Evolutionary conservation across 2,888 invertebrate genomes (phyloP), one percentile per base, ranked within the genome.

Genomic region (Trachelus tabidus): DNA sequence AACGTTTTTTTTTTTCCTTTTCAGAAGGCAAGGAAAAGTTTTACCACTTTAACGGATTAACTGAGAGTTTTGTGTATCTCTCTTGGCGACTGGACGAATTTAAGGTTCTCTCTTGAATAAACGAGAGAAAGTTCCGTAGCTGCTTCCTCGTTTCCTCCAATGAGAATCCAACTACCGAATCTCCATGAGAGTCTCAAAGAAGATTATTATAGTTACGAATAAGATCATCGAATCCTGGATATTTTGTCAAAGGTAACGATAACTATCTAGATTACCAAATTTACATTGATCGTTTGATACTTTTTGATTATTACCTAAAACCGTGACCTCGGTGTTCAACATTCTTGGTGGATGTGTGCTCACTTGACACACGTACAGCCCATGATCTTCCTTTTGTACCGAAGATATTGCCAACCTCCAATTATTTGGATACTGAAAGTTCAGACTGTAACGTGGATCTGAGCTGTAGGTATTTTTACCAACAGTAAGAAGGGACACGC

Each of bases 361-460:
- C 89, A 96, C 95, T 94, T 96, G 96, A 92, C 96, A 96, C 94
- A 96, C 95, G 89, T 96, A 96, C 78, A 95, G 92, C 34, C 96
- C 96, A 73, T 94, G 95, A 88, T 96, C 96, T 40, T 95, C 93
- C 81, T 93, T 93, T 87, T 94, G 95, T 68, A 96, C 95, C 77
- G 95, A 95, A 89, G 95, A 94, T 88, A 96, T 95, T 83, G 94
- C 93, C 69, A 95, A 92, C 78, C 95, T 93, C 95, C 95, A 95
- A 88, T 95, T 95, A 90, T 95, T 95, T 4, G 95, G 95, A 88
- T 95, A 95, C 90, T 95, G 95, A 88, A 94, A 95, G 88, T 94
- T 94, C 56, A 95, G 93, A 79, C 94, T 93, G 87, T 95, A 93
- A 77, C 95, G 92, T 71, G 92, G 93, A 88, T 95, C 95, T 11